Conservation (phyloP, 2,888 invertebrate genomes). For the Schizotus pectinicornis region DNA sequence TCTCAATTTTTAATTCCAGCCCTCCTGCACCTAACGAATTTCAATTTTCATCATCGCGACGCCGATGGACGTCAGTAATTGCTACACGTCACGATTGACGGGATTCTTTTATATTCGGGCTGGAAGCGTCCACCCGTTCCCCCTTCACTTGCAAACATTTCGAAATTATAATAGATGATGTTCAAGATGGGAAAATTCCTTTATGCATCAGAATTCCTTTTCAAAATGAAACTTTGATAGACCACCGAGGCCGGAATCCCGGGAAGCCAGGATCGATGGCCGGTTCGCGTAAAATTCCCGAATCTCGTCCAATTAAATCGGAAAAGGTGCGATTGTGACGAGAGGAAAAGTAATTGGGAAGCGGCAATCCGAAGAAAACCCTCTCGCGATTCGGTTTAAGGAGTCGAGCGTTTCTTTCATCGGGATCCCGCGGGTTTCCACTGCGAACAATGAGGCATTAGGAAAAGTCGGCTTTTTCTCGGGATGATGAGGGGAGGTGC, state of each 20-base stretch:
- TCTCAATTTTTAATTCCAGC: no score
- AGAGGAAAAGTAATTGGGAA: slow-evolving; percentile 18
- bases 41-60: no score
- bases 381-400: not conserved
- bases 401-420: slow-evolving; percentile 4
- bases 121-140: not conserved
- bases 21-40: not conserved
- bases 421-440: not conserved
- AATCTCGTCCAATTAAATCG: slow-evolving; percentile 13
- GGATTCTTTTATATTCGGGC: slow-evolving; percentile 2
- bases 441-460: slow-evolving; percentile 12
- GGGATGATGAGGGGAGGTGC: not conserved
- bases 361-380: slow-evolving; percentile 4
- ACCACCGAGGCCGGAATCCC: slow-evolving; percentile 38
- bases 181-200: slow-evolving; percentile 45
- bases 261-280: not conserved
- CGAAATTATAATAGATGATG: slow-evolving; percentile 43
- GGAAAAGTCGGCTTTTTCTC: not conserved
- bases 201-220: slow-evolving; percentile 47
- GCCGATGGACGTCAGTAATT: slow-evolving; percentile 5
- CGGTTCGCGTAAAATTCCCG: not conserved
- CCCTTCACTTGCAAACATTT: slow-evolving; percentile 29
- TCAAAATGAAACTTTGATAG: slow-evolving; percentile 51
- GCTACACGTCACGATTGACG: slow-evolving; percentile 5
- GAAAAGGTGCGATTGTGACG: slow-evolving; percentile 4